Evolutionary conservation across 2,113 vertebrate species (phyloP), one percentile per base, ranked within the genome.

Genomic region (Bubo bubo): DNA sequence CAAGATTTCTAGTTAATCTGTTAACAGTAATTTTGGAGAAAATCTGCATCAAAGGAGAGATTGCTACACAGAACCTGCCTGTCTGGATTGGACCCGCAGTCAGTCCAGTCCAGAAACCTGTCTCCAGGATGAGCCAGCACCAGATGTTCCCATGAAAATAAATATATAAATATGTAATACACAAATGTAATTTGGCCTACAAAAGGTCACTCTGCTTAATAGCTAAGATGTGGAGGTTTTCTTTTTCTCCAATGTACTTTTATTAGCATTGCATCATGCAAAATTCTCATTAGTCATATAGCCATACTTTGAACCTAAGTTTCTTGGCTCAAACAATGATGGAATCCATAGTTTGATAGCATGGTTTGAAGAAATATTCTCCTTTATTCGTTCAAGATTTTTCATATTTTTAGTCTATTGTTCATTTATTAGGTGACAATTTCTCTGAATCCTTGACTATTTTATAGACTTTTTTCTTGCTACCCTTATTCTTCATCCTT

Each of bases 1-100:
- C 79, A 91, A 96, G 96, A 88, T 82, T 96, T 86, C 85, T 30
- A 62, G 58, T 90, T 96, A 91, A 96, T 94, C 77, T 32, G 10
- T 71, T 92, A 96, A 76, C 58, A 45, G 70, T 53, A 68, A 91
- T 92, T 96, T 58, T 90, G 87, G 49, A 88, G 81, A 62, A 92
- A 94, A 94, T 92, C 77, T 88, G 71, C 79, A 94, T 79, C 92
- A 83, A 79, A 95, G 58, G n/a, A 93, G 53, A 88, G 86, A 72
- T 64, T 47, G 30, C 53, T 76, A 63, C 53, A 58, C 9, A 80
- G 62, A 20, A 96, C 70, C 32, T 81, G 55, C 49, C 77, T 82
- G 81, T 70, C 89, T 79, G 66, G 87, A 68, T 22, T 53, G 26
- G 35, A 89, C 77, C 37, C 6, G 3, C 68, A 63, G 66, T 34